A percentile compares a stretch with the other conserved stretches of the same genome.
phyloP scores from a whole-genome alignment of 2,113 vertebrate species.

The Ariopsis seemanni region DNA sequence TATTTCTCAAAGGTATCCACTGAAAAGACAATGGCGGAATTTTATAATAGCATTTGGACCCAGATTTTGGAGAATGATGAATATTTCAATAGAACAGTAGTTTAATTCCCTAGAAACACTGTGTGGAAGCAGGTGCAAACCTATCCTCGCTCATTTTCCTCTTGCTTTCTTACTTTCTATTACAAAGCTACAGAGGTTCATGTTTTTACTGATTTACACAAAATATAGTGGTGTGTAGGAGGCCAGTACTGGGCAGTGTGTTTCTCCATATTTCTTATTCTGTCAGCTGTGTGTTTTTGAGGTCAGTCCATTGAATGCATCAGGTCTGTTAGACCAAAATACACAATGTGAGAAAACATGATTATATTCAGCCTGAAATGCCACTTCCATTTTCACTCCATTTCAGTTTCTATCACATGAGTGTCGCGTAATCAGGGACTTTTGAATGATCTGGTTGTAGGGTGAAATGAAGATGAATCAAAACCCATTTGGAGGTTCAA shows the following conservation, averaged over 20 bases:
- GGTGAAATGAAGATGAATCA: neutral
- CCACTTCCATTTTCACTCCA: neutral
- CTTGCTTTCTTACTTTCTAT: neutral
- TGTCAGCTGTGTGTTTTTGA: neutral
- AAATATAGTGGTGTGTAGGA: slow-evolving; percentile 14
- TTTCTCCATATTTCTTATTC: neutral
- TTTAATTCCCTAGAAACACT: neutral
- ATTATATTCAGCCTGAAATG: neutral
- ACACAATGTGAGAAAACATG: neutral
- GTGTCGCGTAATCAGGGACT: neutral
- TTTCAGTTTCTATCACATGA: slow-evolving; percentile 8
- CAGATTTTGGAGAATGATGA: slow-evolving; percentile 11
- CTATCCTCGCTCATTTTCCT: neutral
- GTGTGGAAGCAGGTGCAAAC: neutral
- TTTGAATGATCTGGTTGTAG: neutral
- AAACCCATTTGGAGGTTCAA: neutral
- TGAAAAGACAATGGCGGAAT: neutral
- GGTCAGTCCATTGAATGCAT: neutral
- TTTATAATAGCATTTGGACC: neutral
- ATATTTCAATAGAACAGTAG: slow-evolving; percentile 3
- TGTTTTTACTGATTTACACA: slow-evolving; percentile 27
- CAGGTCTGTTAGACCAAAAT: slow-evolving; percentile 10
- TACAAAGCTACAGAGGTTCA: neutral
- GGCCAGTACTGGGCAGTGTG: neutral
- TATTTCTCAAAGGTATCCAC: neutral